Evolutionary conservation across 2,888 invertebrate genomes (phyloP).

Genomic region (Macrosoma leucophasiata): DNA sequence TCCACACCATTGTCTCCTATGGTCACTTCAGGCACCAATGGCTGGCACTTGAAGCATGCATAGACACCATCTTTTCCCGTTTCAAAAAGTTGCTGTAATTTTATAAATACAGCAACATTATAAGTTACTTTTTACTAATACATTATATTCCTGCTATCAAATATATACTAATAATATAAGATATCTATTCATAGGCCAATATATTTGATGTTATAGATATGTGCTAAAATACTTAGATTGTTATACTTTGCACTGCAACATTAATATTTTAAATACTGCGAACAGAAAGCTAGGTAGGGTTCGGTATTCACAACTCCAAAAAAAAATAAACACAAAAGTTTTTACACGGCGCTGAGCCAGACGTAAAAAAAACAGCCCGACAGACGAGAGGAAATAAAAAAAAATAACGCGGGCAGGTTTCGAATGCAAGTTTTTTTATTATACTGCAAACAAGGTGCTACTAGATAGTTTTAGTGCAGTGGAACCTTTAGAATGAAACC

Average conservation of each 20-base stretch:
- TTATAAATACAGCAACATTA: constrained; percentile 11
- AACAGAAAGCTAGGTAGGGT: constrained; percentile 25
- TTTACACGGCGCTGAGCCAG: constrained; percentile 64
- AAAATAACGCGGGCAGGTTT: constrained; percentile 72
- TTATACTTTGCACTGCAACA: no score
- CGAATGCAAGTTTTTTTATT: constrained; percentile 58
- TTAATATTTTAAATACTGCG: no score
- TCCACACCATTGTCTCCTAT: constrained; percentile 44
- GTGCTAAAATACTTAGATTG: no score
- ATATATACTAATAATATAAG: no score
- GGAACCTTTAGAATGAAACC: constrained; percentile 22
- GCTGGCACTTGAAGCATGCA: constrained; percentile 69
- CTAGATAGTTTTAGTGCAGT: constrained; percentile 26
- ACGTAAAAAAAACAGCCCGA: constrained; percentile 67
- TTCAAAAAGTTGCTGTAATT: constrained; percentile 60
- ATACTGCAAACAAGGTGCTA: constrained; percentile 29
- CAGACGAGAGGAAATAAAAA: constrained; percentile 52
- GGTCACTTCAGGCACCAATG: constrained; percentile 65
- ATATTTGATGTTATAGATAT: no score
- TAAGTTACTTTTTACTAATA: no score
- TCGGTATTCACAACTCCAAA: constrained; percentile 21
- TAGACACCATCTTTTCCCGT: constrained; percentile 61
- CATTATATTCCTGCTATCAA: no score
- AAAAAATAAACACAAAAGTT: constrained; percentile 36
- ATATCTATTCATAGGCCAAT: no score